Evolutionary conservation across 2,113 vertebrate species (phyloP), one percentile per base, ranked within the genome.

Genomic region (Saguinus midas): DNA sequence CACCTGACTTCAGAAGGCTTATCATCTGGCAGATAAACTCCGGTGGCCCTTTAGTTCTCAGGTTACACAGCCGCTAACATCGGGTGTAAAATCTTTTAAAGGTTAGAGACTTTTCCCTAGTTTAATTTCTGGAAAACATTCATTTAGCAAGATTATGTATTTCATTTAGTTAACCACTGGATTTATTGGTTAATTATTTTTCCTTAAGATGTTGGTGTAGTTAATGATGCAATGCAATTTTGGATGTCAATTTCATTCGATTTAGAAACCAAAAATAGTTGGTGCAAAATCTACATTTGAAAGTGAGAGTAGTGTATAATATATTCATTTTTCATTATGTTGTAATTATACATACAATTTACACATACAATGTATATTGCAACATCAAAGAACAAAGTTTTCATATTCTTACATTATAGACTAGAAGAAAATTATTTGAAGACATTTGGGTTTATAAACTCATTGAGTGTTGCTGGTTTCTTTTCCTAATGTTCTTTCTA

Each of bases 61-160:
- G 3, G 6, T 84, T 89, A 86, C 87, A 87, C n/a, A 64, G 87
- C 12, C 0, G 48, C 29, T 17, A 82, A 3, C 40, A 76, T 78
- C 5, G 29, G 35, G 27, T 68, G 35, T 37, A 91, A 32, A n/a
- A 68, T 79, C 16, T 64, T 40, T 80, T 18, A 80, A 73, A 61
- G 2, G 9, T 83, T 12, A 32, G 27, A 64, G 61, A 64, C 27
- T 64, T 64, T 73, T 83, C 91, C 40, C 81, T 66, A 81, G 16
- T 76, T 91, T 68, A 79, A 86, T 94, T 96, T 83, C 64, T 81
- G 27, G 50, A 80, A 97, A 91, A 66, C 23, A 81, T 25, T 91
- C 6, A 32, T 73, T 87, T 97, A 89, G 32, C 10, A 92, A 32
- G 80, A 81, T 58, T 88, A 64, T 66, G 8, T 84, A 78, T 40